These are phyloP conservation scores for Oscheius sp. DNA, from an alignment of 2,888 invertebrate species.

Conservation along the genomic window DNA sequence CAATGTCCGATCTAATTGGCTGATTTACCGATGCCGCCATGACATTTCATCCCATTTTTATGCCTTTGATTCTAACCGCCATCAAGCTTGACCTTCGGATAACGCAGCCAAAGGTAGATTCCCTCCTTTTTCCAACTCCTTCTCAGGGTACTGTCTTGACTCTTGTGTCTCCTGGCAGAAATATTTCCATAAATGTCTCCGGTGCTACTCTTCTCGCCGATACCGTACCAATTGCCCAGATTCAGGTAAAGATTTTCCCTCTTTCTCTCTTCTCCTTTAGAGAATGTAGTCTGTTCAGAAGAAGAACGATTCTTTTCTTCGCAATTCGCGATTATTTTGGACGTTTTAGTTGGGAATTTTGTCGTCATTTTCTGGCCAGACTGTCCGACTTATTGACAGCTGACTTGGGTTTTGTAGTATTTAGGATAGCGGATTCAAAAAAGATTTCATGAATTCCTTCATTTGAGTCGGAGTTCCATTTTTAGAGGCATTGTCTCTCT, in stretches of 20 bases:
- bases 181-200: slow-evolving; percentile 13
- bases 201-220: slow-evolving; percentile 25
- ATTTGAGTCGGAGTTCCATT: too few relatives aligned
- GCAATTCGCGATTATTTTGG: too few relatives aligned
- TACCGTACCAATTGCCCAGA: slow-evolving; percentile 13
- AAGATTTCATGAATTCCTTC: too few relatives aligned
- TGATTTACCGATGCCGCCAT: not conserved
- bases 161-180: slow-evolving; percentile 23
- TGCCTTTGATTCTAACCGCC: slow-evolving; percentile 24
- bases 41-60: slow-evolving; percentile 18
- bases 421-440: too few relatives aligned
- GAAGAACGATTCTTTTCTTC: not conserved
- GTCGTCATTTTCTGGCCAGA: too few relatives aligned
- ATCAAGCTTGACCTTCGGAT: slow-evolving; percentile 22
- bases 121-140: not conserved
- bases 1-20: slow-evolving; percentile 15
- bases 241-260: slow-evolving; percentile 14
- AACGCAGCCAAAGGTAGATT: slow-evolving; percentile 13
- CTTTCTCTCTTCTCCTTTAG: not conserved
- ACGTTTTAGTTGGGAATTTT: too few relatives aligned
- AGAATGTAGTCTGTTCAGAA: not conserved
- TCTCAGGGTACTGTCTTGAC: slow-evolving; percentile 27
- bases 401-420: too few relatives aligned
- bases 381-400: too few relatives aligned
- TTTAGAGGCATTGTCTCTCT: too few relatives aligned